Evolutionary conservation across 2,888 invertebrate genomes (phyloP), one percentile per base, ranked within the genome.

Genomic region (Drosophila anceps): DNA sequence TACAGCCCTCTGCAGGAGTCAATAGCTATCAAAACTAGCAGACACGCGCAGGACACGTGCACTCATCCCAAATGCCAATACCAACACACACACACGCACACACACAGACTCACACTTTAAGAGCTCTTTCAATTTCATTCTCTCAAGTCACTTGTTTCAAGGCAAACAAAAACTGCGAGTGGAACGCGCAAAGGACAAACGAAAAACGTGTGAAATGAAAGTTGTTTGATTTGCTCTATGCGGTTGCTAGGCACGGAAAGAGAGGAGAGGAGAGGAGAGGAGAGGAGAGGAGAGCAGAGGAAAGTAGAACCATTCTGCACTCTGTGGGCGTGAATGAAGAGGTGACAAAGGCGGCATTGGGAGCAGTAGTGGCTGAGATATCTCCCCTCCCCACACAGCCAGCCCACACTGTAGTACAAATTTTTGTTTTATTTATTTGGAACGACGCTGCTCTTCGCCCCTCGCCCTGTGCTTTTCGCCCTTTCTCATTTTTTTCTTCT

Each of bases 181-280:
- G 59, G 63, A 37, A 27, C 37, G 62, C 60, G 37, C 46, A 51
- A n/a, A 55, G 61, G 61, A 71, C 69, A 76, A 85, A 74, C 88
- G 86, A 88, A 73, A 84, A 85, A 83, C 88, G 81, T 88, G 81
- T 88, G 88, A 88, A 85, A 86, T 73, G 76, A 84, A 88, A 88
- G 86, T 88, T 83, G 86, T 88, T 84, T 82, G 76, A 80, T 73
- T 83, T 85, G 71, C 85, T 79, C 73, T 71, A 69, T 73, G 69
- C 41, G 54, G 43, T 54, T 35, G 35, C 39, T 20, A 41, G 12
- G 29, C 41, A 44, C 10, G 44, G 27, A 37, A 18, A 15, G 54
- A 44, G 44, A 24, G 13, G 13, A 9, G 15, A 1, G 6, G 12
- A 13, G 20, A 20, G 43, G 2, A 8, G 13, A 35, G n/a, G n/a